phyloP scores from a whole-genome alignment of 92 coral and sea anemone species.

The Porites rus region DNA sequence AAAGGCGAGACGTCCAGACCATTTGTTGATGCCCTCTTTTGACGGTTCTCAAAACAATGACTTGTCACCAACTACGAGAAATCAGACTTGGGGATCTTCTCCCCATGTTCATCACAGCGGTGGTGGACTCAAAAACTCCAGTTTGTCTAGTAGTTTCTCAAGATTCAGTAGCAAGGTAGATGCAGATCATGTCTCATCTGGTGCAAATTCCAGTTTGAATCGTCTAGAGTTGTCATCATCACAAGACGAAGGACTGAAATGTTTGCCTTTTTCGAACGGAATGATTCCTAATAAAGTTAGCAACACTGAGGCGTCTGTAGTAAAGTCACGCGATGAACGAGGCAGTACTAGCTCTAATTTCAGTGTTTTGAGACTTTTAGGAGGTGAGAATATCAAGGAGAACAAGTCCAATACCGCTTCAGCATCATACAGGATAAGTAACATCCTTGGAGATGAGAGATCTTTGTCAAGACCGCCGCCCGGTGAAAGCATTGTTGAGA shows the following conservation, averaged over 20 bases:
- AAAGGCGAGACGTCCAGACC: slow-evolving; percentile 12
- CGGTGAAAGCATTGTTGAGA: not conserved
- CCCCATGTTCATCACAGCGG: not conserved
- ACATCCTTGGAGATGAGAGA: slow-evolving; percentile 68
- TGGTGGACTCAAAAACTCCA: not conserved
- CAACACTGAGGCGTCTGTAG: not conserved
- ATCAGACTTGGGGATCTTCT: slow-evolving; percentile 17
- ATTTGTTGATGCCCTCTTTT: not conserved
- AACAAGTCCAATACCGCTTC: slow-evolving; percentile 43
- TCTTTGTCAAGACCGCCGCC: not conserved
- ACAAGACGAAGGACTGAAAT: slow-evolving; percentile 8
- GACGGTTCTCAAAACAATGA: not conserved
- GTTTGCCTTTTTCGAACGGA: slow-evolving; percentile 11
- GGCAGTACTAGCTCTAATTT: slow-evolving; percentile 55
- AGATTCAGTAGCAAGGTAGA: not conserved
- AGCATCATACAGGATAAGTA: slow-evolving; percentile 78
- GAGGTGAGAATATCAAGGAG: slow-evolving; percentile 53
- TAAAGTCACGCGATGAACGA: slow-evolving; percentile 29
- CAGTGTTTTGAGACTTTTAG: slow-evolving; percentile 86
- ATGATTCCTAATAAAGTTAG: slow-evolving; percentile 16
- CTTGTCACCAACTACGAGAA: not conserved
- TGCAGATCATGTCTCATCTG: not conserved
- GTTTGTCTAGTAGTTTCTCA: not conserved
- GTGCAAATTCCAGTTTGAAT: not conserved
- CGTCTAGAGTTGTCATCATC: not conserved